Evolutionary conservation across 1,140 invertebrate species (phyloP).

Genomic region (Bombus waltoni): DNA sequence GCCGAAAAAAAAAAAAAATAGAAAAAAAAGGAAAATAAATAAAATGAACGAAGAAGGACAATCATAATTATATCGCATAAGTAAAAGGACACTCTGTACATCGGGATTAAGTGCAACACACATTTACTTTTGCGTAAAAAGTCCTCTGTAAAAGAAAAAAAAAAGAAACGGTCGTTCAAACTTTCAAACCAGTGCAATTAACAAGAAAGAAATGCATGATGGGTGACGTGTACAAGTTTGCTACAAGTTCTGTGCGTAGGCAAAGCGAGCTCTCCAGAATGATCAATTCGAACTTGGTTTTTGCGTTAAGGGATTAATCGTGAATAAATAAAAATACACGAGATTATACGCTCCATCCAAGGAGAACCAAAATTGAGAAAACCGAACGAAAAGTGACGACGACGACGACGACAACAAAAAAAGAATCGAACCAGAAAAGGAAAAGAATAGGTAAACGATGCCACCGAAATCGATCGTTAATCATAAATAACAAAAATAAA

Average conservation of each 20-base stretch:
- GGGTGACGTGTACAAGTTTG: slow-evolving; percentile 51
- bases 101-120: slow-evolving; percentile 53
- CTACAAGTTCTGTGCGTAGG: slow-evolving; percentile 64
- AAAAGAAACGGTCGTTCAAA: slow-evolving; percentile 42
- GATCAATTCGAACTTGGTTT: slow-evolving; percentile 9
- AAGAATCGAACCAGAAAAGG: background rate
- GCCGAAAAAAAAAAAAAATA: background rate
- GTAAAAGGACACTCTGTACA: slow-evolving; percentile 39
- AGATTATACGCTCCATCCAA: background rate
- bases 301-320: slow-evolving; percentile 7
- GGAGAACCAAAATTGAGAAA: background rate
- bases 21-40: background rate
- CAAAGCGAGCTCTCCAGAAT: slow-evolving; percentile 61
- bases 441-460: background rate
- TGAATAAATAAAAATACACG: background rate
- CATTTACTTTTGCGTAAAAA: slow-evolving; percentile 43
- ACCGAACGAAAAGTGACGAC: background rate
- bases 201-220: slow-evolving; percentile 55
- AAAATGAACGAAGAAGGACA: background rate
- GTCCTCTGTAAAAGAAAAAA: slow-evolving; percentile 26
- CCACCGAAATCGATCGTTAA: too few relatives aligned
- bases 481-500: background rate
- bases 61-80: background rate
- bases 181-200: slow-evolving; percentile 64
- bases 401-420: background rate